phyloP scores from a whole-genome alignment of 2,888 invertebrate genomes.

The Margaritifera margaritifera region DNA sequence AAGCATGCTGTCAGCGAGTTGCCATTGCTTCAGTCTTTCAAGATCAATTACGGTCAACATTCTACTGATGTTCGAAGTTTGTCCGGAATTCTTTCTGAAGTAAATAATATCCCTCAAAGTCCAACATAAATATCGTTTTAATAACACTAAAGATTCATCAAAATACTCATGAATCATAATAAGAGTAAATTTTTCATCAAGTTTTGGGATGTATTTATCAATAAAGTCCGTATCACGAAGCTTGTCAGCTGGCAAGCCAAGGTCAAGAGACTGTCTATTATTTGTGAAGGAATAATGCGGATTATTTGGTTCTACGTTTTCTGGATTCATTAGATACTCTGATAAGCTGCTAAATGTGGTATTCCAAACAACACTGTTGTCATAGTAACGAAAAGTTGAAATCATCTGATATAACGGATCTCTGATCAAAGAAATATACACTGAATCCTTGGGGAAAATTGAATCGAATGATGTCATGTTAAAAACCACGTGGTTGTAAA shows the following conservation, averaged over 20 bases:
- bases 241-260: slow-evolving; percentile 44
- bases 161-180: slow-evolving; percentile 66
- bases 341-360: slow-evolving; percentile 25
- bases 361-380: slow-evolving; percentile 20
- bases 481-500: slow-evolving; percentile 59
- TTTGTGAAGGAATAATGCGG: slow-evolving; percentile 43
- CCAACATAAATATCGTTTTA: slow-evolving; percentile 64
- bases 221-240: slow-evolving; percentile 24
- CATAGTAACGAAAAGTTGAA: slow-evolving; percentile 46
- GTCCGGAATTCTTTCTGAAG: slow-evolving; percentile 44
- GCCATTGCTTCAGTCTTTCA: slow-evolving; percentile 41
- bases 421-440: slow-evolving; percentile 48
- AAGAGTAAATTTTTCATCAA: slow-evolving; percentile 55
- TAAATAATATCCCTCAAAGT: slow-evolving; percentile 59
- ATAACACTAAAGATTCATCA: slow-evolving; percentile 65
- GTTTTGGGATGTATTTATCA: slow-evolving; percentile 34
- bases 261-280: slow-evolving; percentile 58
- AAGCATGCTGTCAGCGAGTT: slow-evolving; percentile 53
- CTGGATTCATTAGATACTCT: slow-evolving; percentile 42
- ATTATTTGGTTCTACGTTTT: slow-evolving; percentile 40
- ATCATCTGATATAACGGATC: slow-evolving; percentile 44
- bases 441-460: slow-evolving; percentile 29
- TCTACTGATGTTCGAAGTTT: slow-evolving; percentile 21
- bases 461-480: slow-evolving; percentile 35
- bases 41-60: slow-evolving; percentile 31